Percentiles rank a stretch among this genome's conserved stretches.
phyloP scores from a whole-genome alignment of 92 coral and sea anemone species.

The Umimayanthus kanabou region DNA sequence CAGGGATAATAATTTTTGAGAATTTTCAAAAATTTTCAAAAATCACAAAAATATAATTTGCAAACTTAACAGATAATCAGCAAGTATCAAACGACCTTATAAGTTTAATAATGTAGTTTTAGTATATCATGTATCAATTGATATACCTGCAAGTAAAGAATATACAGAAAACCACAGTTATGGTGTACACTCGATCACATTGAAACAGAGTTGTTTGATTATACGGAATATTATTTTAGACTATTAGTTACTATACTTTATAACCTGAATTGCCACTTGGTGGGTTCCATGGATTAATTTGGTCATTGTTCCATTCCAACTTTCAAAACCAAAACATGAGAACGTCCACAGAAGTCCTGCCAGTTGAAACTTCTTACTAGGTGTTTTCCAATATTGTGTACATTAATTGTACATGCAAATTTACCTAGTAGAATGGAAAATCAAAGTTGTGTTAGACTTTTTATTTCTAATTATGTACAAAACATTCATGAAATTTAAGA shows the following conservation, averaged over 20 bases:
- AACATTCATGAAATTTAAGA: background rate
- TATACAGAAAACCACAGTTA: background rate
- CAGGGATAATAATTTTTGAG: slow-evolving; percentile 9
- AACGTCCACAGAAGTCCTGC: slow-evolving; percentile 60
- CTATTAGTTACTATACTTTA: background rate
- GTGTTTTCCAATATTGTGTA: slow-evolving; percentile 47
- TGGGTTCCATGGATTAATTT: slow-evolving; percentile 56
- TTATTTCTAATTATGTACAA: slow-evolving; percentile 12
- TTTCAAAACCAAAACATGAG: slow-evolving; percentile 59
- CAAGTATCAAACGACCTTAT: background rate
- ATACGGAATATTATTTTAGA: background rate
- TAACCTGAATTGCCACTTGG: slow-evolving; percentile 8
- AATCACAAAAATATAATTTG: background rate
- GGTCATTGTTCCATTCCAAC: slow-evolving; percentile 63
- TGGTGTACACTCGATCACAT: background rate
- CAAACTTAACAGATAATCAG: background rate
- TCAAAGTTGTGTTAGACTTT: slow-evolving; percentile 23
- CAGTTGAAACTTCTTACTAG: slow-evolving; percentile 41
- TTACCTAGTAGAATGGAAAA: slow-evolving; percentile 44
- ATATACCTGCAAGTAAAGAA: background rate
- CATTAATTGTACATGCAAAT: slow-evolving; percentile 60
- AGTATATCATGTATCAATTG: slow-evolving; percentile 5
- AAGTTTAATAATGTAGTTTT: background rate
- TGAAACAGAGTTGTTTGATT: background rate
- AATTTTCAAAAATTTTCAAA: background rate